phyloP scores from a whole-genome alignment of 2,888 invertebrate species.

The Pherbina coryleti region DNA sequence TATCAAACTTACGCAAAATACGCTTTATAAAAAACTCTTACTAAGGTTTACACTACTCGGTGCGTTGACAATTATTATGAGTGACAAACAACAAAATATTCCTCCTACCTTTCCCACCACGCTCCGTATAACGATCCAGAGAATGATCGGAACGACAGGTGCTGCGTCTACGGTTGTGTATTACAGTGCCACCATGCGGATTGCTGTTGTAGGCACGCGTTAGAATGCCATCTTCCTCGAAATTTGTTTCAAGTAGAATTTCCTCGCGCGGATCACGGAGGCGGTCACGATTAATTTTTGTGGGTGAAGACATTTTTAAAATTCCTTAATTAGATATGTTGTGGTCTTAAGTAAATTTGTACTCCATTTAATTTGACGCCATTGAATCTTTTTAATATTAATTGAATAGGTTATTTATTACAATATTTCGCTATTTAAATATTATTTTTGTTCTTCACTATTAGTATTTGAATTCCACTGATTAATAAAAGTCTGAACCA shows the following conservation, averaged over 20 bases:
- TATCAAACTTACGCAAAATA: neutral
- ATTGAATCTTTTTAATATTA: too few relatives aligned
- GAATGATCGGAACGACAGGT: slow-evolving; percentile 66
- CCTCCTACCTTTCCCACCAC: slow-evolving; percentile 60
- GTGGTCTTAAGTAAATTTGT: neutral
- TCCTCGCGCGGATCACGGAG: slow-evolving; percentile 69
- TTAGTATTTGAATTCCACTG: neutral
- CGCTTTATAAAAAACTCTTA: neutral
- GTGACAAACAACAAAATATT: neutral
- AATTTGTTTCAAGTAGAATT: slow-evolving; percentile 70
- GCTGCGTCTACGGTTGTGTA: slow-evolving; percentile 60
- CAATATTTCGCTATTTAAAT: neutral
- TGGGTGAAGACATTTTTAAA: slow-evolving; percentile 53
- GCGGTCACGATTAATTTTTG: slow-evolving; percentile 62
- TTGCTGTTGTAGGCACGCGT: slow-evolving; percentile 68
- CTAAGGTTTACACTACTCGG: neutral
- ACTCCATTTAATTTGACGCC: neutral
- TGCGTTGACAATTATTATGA: neutral
- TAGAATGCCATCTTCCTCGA: slow-evolving; percentile 69
- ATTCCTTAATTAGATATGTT: neutral
- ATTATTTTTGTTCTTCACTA: too few relatives aligned
- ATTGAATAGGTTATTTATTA: neutral
- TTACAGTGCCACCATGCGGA: slow-evolving; percentile 51
- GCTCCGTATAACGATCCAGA: slow-evolving; percentile 69
- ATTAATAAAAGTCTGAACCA: neutral